These are phyloP conservation scores for Sussaba pulchella DNA, from an alignment of 2,888 invertebrate species.

Conservation along the genomic window DNA sequence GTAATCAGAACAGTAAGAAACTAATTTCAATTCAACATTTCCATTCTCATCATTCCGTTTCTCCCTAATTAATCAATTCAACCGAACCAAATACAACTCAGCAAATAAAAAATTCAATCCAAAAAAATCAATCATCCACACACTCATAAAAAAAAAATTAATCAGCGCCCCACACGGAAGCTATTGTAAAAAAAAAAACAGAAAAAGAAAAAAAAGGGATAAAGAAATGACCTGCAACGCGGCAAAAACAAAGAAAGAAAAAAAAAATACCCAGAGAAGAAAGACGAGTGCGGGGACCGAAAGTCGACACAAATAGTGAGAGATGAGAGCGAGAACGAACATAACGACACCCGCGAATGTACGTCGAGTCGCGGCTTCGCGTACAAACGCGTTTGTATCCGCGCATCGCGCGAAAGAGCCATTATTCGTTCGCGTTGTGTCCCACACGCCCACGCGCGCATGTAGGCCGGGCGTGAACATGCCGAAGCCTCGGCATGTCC, in stretches of 20 bases:
- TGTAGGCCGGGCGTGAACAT: too few species aligned
- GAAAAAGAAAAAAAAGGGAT: not conserved
- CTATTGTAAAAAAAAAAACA: not conserved
- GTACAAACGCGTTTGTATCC: conserved; percentile 7
- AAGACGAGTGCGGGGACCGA: conserved; percentile 26
- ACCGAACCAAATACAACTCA: too few species aligned
- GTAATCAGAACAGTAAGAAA: too few species aligned
- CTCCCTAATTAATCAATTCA: too few species aligned
- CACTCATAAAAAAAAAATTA: too few species aligned
- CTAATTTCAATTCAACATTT: too few species aligned
- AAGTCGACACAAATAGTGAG: conserved; percentile 68
- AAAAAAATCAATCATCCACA: too few species aligned
- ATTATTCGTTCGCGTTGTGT: conserved; percentile 24
- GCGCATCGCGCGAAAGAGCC: not conserved
- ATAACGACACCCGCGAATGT: conserved; percentile 31
- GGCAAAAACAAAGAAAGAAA: conserved; percentile 10
- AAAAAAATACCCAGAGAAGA: conserved; percentile 33
- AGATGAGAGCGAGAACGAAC: conserved; percentile 34
- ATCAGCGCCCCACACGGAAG: too few species aligned
- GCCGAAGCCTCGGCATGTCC: conserved; percentile 13
- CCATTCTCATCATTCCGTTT: too few species aligned
- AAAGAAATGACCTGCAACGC: not conserved
- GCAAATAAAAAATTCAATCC: too few species aligned
- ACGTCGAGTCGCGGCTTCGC: conserved; percentile 12
- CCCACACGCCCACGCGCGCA: conserved; percentile 22